Conservation (phyloP, 2,113 vertebrate genomes). For the Aegotheles bennettii region DNA sequence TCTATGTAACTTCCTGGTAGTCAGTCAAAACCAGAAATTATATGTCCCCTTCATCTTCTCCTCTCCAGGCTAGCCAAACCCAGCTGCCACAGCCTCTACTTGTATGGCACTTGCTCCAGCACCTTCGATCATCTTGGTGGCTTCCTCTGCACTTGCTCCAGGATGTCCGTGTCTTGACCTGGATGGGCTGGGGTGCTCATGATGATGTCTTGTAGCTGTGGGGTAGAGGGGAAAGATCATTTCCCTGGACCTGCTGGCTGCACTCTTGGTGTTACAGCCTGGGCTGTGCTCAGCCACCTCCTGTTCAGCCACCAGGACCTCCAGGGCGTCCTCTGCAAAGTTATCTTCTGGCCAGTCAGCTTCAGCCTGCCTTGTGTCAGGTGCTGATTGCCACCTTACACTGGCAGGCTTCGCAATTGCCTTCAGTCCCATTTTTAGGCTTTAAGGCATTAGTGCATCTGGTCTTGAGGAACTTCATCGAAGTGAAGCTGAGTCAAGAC, state of each 20-base stretch:
- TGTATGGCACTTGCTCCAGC: neutral
- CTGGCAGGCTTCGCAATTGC: neutral
- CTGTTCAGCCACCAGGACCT: neutral
- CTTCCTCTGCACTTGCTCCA: neutral
- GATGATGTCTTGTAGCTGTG: rapidly evolving
- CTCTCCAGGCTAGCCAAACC: neutral
- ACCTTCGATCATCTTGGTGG: rapidly evolving
- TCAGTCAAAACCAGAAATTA: rapidly evolving
- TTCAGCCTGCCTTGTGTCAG: neutral
- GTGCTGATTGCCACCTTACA: neutral
- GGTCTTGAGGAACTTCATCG: neutral
- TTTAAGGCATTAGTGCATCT: neutral
- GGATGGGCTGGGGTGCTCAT: neutral
- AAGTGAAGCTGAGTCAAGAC: neutral
- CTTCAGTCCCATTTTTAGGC: neutral
- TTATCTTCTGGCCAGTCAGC: neutral
- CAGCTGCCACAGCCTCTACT: neutral
- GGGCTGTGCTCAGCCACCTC: neutral
- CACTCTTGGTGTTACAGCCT: neutral
- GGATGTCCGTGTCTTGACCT: neutral
- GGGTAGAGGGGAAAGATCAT: rapidly evolving
- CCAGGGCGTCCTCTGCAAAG: neutral
- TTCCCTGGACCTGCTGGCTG: neutral
- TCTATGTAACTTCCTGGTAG: neutral
- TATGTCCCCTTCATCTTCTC: neutral